A percentile compares a stretch with the other conserved stretches of the same genome.
Evolutionary conservation across 2,888 invertebrate genomes (phyloP).

Genomic region (Pelosia muscerda): DNA sequence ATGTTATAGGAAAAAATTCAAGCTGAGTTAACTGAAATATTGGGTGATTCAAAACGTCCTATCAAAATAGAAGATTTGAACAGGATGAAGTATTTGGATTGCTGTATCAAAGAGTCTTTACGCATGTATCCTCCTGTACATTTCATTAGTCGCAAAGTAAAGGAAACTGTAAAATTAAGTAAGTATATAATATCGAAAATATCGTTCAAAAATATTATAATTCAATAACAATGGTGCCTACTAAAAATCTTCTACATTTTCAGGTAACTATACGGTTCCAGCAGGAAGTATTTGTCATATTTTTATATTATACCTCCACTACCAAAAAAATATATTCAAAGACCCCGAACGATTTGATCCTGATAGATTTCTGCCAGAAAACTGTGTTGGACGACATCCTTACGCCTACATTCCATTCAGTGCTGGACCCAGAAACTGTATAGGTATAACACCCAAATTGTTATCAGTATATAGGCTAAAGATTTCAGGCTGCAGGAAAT

Average conservation of each 20-base stretch:
- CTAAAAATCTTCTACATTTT: conserved; percentile 18
- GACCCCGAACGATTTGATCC: conserved; percentile 90
- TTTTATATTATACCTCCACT: conserved; percentile 88
- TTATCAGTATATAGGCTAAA: no score
- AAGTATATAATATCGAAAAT: conserved; percentile 12
- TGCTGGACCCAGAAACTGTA: conserved; percentile 90
- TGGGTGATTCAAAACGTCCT: conserved; percentile 87
- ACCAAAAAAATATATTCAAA: conserved; percentile 87
- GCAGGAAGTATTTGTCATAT: conserved; percentile 83
- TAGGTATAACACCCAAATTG: conserved; percentile 74
- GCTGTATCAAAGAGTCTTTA: conserved; percentile 89
- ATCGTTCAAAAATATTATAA: neutral
- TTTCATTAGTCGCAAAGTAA: conserved; percentile 85
- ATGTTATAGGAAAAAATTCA: conserved; percentile 86
- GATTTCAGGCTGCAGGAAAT: no score
- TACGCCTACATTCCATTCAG: conserved; percentile 90
- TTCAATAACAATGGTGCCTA: neutral
- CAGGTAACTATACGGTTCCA: conserved; percentile 75
- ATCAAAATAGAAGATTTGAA: conserved; percentile 87
- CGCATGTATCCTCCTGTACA: conserved; percentile 89
- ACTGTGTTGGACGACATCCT: conserved; percentile 83
- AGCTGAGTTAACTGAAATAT: conserved; percentile 87
- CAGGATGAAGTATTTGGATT: conserved; percentile 88
- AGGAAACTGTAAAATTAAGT: conserved; percentile 86
- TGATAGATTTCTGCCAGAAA: conserved; percentile 89